Conservation (phyloP, 1,140 invertebrate species). For the Bombus superbus region DNA sequence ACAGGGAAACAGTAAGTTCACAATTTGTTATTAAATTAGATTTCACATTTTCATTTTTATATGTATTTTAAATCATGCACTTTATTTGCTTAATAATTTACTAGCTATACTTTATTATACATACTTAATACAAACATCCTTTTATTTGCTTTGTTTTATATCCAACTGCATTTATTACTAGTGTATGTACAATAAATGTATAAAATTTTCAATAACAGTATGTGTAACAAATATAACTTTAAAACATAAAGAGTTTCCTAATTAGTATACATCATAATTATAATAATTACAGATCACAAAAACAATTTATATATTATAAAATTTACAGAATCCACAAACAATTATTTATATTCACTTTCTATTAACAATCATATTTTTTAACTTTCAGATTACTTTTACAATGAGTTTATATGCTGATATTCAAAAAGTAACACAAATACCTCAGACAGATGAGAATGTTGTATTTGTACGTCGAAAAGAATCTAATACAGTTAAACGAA, state of each 20-base stretch:
- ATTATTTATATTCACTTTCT: neutral
- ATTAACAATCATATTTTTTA: neutral
- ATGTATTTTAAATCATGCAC: neutral
- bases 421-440: constrained; percentile 35
- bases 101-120: neutral
- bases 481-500: constrained; percentile 7
- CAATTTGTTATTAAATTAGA: no score
- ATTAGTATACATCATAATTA: neutral
- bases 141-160: neutral
- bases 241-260: neutral
- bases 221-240: neutral
- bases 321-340: neutral
- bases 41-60: no score
- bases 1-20: no score
- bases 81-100: neutral
- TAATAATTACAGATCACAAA: neutral
- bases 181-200: no score
- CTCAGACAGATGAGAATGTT: neutral
- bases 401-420: constrained; percentile 46
- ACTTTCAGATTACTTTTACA: neutral
- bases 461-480: constrained; percentile 25
- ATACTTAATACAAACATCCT: neutral
- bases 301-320: neutral
- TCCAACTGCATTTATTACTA: no score
- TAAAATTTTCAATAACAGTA: neutral